Evolutionary conservation across 2,113 vertebrate species (phyloP).

Genomic region (Halichoeres trimaculatus): DNA sequence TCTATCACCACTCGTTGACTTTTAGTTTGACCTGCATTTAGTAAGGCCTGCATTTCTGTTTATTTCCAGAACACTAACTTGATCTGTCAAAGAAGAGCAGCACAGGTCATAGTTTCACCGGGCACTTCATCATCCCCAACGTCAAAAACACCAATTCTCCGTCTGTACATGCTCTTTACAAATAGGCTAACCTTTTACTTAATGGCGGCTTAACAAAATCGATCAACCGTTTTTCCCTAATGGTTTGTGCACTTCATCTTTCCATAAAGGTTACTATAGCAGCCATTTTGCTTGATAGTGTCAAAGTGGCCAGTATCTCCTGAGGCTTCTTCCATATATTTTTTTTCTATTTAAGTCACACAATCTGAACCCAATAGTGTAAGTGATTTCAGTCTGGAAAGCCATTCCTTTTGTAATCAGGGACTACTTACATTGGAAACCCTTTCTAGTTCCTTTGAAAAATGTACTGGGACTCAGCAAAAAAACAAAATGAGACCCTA

Average conservation of each 20-base stretch:
- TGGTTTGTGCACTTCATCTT: conserved; percentile 24
- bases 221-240: conserved; percentile 30
- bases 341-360: conserved; percentile 8
- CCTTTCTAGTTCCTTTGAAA: neutral
- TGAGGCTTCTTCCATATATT: conserved; percentile 1
- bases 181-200: conserved; percentile 50
- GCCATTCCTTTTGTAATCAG: neutral
- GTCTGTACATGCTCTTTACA: conserved; percentile 34
- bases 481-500: neutral
- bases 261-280: conserved; percentile 29
- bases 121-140: conserved; percentile 50
- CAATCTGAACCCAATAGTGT: neutral
- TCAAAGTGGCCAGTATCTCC: conserved; percentile 18
- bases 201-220: conserved; percentile 46
- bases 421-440: neutral
- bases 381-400: neutral
- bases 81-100: conserved; percentile 14
- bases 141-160: conserved; percentile 17
- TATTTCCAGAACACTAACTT: conserved; percentile 37
- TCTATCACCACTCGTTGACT: conserved; percentile 17
- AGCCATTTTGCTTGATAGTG: conserved; percentile 31
- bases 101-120: conserved; percentile 37
- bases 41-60: conserved; percentile 20
- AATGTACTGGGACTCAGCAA: neutral
- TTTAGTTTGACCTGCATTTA: neutral